Percentiles rank a stretch among this genome's conserved stretches.
Evolutionary conservation across 2,888 invertebrate genomes (phyloP).

Genomic region (Carabus problematicus): DNA sequence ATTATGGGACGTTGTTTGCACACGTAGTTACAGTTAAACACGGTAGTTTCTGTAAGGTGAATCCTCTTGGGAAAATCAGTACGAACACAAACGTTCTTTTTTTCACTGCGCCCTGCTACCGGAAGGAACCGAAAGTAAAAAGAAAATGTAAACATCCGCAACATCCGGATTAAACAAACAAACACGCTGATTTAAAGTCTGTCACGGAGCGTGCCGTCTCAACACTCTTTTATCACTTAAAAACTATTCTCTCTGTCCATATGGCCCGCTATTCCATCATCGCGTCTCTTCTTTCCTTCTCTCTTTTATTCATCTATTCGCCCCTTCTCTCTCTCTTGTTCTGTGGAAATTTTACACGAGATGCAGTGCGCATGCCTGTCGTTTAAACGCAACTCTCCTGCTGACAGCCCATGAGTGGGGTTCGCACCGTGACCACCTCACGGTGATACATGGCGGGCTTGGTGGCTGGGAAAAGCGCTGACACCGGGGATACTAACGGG

Average conservation of each 20-base stretch:
- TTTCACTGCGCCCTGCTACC: too few species aligned
- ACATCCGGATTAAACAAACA: too few species aligned
- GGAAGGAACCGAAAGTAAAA: too few species aligned
- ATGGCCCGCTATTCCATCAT: background rate
- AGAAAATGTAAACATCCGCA: too few species aligned
- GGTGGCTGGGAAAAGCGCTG: slow-evolving; percentile 55
- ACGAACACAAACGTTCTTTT: too few species aligned
- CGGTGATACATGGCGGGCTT: slow-evolving; percentile 62
- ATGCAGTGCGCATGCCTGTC: slow-evolving; percentile 2
- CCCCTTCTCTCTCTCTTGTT: background rate
- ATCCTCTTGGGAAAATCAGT: too few species aligned
- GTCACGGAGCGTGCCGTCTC: too few species aligned
- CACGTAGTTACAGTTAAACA: too few species aligned
- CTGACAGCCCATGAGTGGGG: slow-evolving; percentile 72
- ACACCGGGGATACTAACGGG: slow-evolving; percentile 60
- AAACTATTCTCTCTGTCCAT: background rate
- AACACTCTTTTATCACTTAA: background rate
- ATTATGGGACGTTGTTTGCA: too few species aligned
- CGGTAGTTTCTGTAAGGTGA: too few species aligned
- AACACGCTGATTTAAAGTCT: too few species aligned
- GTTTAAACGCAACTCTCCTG: slow-evolving; percentile 74
- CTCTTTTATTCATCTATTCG: background rate
- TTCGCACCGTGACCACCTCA: slow-evolving; percentile 75
- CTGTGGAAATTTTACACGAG: background rate
- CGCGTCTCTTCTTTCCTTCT: background rate